Conservation (phyloP, 2,888 invertebrate species). For the Ichneumoninae sp. region DNA sequence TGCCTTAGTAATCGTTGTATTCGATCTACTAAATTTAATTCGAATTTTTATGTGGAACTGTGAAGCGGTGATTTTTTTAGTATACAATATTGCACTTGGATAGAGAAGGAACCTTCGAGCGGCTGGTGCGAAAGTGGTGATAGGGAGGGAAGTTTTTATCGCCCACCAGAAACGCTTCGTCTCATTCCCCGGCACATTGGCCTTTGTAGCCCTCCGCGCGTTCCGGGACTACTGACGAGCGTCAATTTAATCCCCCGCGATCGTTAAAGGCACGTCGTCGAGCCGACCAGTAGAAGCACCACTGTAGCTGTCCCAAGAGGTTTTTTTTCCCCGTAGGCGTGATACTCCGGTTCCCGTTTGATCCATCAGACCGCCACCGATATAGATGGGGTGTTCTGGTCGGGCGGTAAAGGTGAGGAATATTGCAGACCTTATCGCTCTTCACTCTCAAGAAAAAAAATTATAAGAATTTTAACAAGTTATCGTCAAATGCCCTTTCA, state of each 20-base stretch:
- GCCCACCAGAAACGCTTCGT: background rate
- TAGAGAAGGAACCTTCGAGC: background rate
- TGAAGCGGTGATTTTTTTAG: background rate
- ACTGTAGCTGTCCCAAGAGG: conserved; percentile 32
- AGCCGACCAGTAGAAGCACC: conserved; percentile 31
- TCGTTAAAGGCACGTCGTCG: conserved; percentile 53
- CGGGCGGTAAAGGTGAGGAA: conserved; percentile 28
- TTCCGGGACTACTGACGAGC: conserved; percentile 38
- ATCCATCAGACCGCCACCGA: conserved; percentile 45
- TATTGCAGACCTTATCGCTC: background rate
- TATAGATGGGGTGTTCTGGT: conserved; percentile 4
- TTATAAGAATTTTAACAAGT: too few relatives aligned
- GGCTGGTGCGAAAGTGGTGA: background rate
- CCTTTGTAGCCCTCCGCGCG: conserved; percentile 18
- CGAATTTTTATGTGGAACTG: background rate
- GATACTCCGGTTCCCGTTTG: conserved; percentile 58
- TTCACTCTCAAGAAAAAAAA: too few relatives aligned
- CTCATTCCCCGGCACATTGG: conserved; percentile 18
- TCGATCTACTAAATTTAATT: background rate
- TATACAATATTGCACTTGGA: background rate
- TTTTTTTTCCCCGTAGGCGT: conserved; percentile 40
- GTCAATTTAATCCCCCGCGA: conserved; percentile 55
- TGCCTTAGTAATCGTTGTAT: too few relatives aligned
- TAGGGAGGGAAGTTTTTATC: background rate
- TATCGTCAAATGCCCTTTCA: too few relatives aligned